Percentiles rank a stretch among this genome's conserved stretches.
These are phyloP conservation scores for Mus musculus DNA, from an alignment of 2,113 vertebrate genomes.

Conservation along the genomic window DNA sequence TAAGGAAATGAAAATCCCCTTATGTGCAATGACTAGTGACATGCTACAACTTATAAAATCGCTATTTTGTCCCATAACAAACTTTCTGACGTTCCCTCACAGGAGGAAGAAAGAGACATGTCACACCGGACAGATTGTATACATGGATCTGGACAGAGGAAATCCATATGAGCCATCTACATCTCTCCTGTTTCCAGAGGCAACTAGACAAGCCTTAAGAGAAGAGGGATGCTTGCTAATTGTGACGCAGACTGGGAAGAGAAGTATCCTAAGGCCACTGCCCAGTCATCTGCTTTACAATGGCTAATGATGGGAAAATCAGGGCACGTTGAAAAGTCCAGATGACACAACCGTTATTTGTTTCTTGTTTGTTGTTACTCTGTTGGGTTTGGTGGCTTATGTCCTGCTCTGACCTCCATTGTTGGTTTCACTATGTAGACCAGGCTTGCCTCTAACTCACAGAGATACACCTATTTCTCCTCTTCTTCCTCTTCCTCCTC, in stretches of 20 bases:
- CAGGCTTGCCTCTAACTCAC: neutral
- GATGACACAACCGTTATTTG: neutral
- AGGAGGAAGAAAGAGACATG: neutral
- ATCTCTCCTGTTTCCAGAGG: constrained; percentile 31
- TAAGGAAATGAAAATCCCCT: constrained; percentile 51
- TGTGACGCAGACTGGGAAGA: constrained; percentile 10
- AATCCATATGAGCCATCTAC: constrained; percentile 11
- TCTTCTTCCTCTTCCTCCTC: neutral
- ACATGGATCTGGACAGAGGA: neutral
- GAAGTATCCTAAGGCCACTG: neutral
- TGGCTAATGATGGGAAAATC: neutral
- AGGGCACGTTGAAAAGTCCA: neutral
- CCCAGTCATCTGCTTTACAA: neutral
- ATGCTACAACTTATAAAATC: neutral
- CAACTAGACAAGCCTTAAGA: neutral
- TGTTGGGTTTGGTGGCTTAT: neutral
- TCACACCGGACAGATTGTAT: constrained; percentile 13
- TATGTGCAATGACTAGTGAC: neutral
- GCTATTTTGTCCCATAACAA: neutral
- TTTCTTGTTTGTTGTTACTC: neutral
- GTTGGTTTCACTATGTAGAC: neutral
- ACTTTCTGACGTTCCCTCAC: constrained; percentile 6
- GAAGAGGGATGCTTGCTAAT: neutral
- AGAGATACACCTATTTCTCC: neutral
- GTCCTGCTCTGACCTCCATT: neutral